Conservation (phyloP, 2,797 vertebrate genomes). For the Microtus californicus region DNA sequence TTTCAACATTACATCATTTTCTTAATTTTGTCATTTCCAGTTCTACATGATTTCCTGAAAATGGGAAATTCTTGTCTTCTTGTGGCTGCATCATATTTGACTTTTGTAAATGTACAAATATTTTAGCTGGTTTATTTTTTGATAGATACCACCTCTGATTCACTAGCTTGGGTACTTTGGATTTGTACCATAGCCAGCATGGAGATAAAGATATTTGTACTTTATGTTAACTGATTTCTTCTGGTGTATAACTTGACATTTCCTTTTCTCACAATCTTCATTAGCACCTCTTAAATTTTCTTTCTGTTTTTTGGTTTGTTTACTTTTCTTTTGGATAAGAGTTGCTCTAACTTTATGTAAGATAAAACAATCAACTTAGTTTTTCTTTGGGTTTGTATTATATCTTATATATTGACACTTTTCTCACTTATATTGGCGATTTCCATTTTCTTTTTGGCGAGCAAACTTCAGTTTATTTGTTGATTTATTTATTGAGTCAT, state of each 20-base stretch:
- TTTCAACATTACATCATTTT: neutral
- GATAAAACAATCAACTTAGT: neutral
- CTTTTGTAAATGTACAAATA: neutral
- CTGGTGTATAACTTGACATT: neutral
- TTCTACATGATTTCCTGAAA: neutral
- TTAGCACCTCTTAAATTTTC: neutral
- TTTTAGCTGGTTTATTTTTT: neutral
- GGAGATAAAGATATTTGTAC: neutral
- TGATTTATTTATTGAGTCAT: neutral
- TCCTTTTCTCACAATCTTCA: neutral
- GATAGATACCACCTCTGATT: neutral
- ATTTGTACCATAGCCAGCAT: neutral
- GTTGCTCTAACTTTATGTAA: too few species aligned
- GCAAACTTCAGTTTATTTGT: neutral
- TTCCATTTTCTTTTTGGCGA: neutral
- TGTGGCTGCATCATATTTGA: neutral
- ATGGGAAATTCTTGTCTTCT: neutral
- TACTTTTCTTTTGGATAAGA: neutral
- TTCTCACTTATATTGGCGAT: neutral
- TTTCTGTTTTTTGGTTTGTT: neutral
- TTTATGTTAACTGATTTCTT: neutral
- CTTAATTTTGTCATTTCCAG: neutral
- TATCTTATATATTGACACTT: too few species aligned
- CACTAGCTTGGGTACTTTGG: too few species aligned
- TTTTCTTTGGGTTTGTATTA: neutral